Evolutionary conservation across 2,113 vertebrate species (phyloP).

Genomic region (Onychorhynchus coronatus): DNA sequence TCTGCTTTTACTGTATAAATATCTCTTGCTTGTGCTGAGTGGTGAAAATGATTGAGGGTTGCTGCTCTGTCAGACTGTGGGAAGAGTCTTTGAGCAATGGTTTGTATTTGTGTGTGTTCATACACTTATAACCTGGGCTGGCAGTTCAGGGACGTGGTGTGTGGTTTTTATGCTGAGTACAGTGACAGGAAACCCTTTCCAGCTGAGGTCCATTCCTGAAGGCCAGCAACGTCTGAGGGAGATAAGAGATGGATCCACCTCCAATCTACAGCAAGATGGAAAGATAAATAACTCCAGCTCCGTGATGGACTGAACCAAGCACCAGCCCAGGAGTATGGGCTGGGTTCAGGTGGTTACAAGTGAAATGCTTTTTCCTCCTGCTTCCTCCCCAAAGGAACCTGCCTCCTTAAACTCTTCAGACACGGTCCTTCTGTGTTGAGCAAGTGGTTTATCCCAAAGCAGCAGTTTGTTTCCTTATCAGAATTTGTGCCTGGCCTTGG

Average conservation of each 20-base stretch:
- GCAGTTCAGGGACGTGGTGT: neutral
- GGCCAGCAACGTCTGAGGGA: fast-evolving
- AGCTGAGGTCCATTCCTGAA: neutral
- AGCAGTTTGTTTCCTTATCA: neutral
- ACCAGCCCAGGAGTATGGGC: neutral
- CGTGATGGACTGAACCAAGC: neutral
- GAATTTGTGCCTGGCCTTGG: neutral
- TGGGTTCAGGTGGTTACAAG: neutral
- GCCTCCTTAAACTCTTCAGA: neutral
- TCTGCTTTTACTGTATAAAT: neutral
- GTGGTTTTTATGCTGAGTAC: neutral
- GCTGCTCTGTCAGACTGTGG: neutral
- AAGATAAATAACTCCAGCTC: neutral
- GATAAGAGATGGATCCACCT: fast-evolving
- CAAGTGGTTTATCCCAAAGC: neutral
- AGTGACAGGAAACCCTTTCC: neutral
- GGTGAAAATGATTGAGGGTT: neutral
- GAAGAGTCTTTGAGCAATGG: neutral
- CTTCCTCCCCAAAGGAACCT: neutral
- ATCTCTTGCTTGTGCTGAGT: neutral
- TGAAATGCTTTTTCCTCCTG: neutral
- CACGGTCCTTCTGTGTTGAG: neutral
- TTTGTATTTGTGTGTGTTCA: neutral
- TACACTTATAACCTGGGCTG: neutral
- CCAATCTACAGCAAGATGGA: neutral